Conservation (phyloP, 2,797 vertebrate species). For the Girardinus metallicus region DNA sequence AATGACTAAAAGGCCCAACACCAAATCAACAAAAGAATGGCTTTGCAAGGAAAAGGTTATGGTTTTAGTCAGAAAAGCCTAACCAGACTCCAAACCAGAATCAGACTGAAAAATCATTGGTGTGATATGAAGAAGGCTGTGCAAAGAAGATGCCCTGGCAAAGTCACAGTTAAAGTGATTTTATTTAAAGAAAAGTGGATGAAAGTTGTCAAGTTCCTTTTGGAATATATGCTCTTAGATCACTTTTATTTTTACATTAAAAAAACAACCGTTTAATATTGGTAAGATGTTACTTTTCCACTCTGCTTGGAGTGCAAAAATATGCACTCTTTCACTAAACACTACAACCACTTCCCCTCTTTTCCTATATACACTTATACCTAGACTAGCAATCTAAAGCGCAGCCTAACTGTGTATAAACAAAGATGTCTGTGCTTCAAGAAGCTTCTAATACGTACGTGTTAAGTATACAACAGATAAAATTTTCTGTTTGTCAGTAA, state of each 20-base stretch:
- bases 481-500: not conserved
- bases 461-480: not conserved
- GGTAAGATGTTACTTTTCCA: not conserved
- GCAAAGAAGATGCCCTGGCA: not conserved
- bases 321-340: not conserved
- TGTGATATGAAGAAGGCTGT: not conserved
- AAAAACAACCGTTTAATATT: not conserved
- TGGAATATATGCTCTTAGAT: no score
- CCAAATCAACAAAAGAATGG: not conserved
- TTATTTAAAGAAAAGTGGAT: no score
- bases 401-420: not conserved
- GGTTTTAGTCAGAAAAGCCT: not conserved
- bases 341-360: not conserved
- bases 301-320: not conserved
- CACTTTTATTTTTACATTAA: no score
- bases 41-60: not conserved
- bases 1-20: not conserved
- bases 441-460: not conserved
- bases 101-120: not conserved
- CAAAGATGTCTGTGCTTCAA: not conserved
- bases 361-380: not conserved
- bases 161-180: not conserved
- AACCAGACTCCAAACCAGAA: not conserved
- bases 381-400: not conserved
- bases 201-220: no score